Evolutionary conservation across 2,888 invertebrate species (phyloP).

Genomic region (Neoaliturus tenellus): DNA sequence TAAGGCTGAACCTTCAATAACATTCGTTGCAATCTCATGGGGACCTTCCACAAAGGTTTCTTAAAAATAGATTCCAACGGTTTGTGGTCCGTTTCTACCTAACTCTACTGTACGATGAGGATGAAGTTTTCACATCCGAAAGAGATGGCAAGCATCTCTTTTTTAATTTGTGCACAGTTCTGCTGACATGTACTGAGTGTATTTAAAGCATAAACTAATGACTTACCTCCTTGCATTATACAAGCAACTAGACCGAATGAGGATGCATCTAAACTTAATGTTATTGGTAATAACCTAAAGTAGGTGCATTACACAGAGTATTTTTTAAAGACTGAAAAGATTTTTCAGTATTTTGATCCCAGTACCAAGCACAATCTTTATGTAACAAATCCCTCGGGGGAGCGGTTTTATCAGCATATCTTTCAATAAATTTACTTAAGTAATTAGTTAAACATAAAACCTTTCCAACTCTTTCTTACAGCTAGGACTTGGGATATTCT

Average conservation of each 20-base stretch:
- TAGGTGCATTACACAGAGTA: slow-evolving; percentile 59
- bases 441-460: slow-evolving; percentile 50
- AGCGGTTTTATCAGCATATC: slow-evolving; percentile 38
- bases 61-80: slow-evolving; percentile 68
- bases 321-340: slow-evolving; percentile 64
- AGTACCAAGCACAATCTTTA: slow-evolving; percentile 66
- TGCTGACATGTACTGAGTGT: slow-evolving; percentile 66
- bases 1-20: slow-evolving; percentile 54
- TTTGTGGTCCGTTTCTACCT: slow-evolving; percentile 68
- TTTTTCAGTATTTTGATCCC: slow-evolving; percentile 65
- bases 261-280: slow-evolving; percentile 67
- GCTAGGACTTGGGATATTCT: slow-evolving; percentile 64
- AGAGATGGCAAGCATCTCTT: slow-evolving; percentile 68
- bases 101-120: slow-evolving; percentile 68
- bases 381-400: slow-evolving; percentile 63
- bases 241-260: slow-evolving; percentile 68
- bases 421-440: slow-evolving; percentile 47
- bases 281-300: slow-evolving; percentile 66
- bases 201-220: slow-evolving; percentile 70
- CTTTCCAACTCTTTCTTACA: slow-evolving; percentile 63
- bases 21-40: slow-evolving; percentile 57
- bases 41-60: slow-evolving; percentile 56
- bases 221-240: slow-evolving; percentile 67
- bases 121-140: slow-evolving; percentile 69
- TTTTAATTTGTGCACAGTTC: slow-evolving; percentile 69